Conservation (phyloP, 1,140 invertebrate species). For the Lepidurus packardi region DNA sequence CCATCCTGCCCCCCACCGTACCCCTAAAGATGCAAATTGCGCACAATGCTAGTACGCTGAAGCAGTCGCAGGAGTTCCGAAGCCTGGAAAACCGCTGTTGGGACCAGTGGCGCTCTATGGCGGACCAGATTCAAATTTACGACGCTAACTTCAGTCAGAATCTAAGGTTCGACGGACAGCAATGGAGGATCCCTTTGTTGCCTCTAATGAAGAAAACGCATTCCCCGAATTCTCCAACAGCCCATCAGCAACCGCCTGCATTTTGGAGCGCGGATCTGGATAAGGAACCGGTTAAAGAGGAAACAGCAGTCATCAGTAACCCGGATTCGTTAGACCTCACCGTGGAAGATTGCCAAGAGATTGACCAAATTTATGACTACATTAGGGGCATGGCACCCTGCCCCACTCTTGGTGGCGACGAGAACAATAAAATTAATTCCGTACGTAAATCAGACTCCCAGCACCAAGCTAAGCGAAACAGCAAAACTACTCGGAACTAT, state of each 20-base stretch:
- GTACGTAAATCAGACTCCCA: not conserved
- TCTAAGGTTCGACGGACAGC: slow-evolving; percentile 40
- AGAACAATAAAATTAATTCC: not conserved
- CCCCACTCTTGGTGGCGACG: slow-evolving; percentile 51
- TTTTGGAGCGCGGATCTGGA: not conserved
- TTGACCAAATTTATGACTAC: slow-evolving; percentile 94
- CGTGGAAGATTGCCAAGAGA: slow-evolving; percentile 59
- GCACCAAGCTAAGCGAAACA: not conserved
- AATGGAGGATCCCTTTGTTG: slow-evolving; percentile 38
- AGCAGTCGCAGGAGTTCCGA: slow-evolving; percentile 70
- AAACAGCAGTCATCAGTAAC: slow-evolving; percentile 29
- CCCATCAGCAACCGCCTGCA: slow-evolving; percentile 28
- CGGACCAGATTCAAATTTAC: slow-evolving; percentile 64
- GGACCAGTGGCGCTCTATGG: slow-evolving; percentile 69
- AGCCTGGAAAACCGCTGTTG: slow-evolving; percentile 72
- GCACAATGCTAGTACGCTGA: slow-evolving; percentile 73
- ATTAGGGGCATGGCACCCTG: slow-evolving; percentile 83
- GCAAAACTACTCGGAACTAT: not conserved
- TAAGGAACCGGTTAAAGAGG: slow-evolving; percentile 13
- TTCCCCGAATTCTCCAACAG: slow-evolving; percentile 37
- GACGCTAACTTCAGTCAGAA: slow-evolving; percentile 44
- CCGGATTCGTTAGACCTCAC: not conserved
- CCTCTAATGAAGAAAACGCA: slow-evolving; percentile 33
- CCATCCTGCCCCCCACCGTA: slow-evolving; percentile 75
- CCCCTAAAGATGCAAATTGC: slow-evolving; percentile 77